Conservation (phyloP, 2,113 vertebrate species). For the Smithornis capensis region DNA sequence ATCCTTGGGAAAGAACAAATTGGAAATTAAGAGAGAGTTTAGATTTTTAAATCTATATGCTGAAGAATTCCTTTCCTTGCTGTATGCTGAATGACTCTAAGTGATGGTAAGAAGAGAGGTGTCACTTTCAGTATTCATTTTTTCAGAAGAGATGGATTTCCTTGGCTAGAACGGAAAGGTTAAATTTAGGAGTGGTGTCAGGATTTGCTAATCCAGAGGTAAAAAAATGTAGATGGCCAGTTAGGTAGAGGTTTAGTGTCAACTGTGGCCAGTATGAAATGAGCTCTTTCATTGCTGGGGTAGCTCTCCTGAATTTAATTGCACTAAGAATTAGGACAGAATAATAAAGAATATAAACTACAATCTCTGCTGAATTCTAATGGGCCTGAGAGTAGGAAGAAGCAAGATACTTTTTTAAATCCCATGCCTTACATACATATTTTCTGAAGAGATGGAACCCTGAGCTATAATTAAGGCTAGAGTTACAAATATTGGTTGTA, state of each 20-base stretch:
- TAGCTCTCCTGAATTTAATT: neutral
- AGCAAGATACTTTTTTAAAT: neutral
- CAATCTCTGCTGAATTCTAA: neutral
- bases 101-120: neutral
- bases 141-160: neutral
- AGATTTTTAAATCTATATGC: neutral
- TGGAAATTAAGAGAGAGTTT: neutral
- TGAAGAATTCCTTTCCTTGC: neutral
- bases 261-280: neutral
- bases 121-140: neutral
- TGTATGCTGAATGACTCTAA: neutral
- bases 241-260: neutral
- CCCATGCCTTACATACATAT: neutral
- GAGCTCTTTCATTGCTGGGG: neutral
- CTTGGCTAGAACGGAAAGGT: neutral
- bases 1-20: neutral
- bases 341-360: neutral
- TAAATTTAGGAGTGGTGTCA: neutral
- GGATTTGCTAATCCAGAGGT: neutral
- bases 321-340: neutral
- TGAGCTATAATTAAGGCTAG: neutral
- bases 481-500: neutral
- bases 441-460: neutral
- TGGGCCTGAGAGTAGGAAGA: neutral
- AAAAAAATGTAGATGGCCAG: neutral